Percentiles rank a stretch among this genome's conserved stretches.
These are phyloP conservation scores for Pseudopipra pipra DNA, from an alignment of 2,113 vertebrate genomes.

Conservation along the genomic window DNA sequence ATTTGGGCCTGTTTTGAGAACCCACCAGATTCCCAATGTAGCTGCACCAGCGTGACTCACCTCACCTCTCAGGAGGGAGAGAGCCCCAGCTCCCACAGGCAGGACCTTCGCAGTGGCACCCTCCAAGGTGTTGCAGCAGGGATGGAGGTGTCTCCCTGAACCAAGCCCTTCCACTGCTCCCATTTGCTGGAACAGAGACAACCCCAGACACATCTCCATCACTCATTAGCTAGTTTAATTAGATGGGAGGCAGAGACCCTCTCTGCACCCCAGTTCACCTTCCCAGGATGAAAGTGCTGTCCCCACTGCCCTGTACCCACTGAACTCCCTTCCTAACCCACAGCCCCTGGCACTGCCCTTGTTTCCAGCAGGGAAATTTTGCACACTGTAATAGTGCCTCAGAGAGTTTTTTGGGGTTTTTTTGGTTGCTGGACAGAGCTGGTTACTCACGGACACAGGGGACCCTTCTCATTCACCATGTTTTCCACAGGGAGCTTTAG, in stretches of 20 bases:
- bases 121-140: not conserved
- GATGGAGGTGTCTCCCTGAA: not conserved
- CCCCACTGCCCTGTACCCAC: not conserved
- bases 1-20: not conserved
- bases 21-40: fast-evolving
- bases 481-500: not conserved
- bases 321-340: not conserved
- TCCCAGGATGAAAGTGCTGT: not conserved
- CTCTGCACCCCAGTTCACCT: not conserved
- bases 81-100: not conserved
- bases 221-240: not conserved
- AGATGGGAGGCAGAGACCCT: not conserved
- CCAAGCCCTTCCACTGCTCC: not conserved
- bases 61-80: not conserved
- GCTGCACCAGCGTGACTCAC: not conserved
- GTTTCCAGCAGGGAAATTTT: too few relatives aligned
- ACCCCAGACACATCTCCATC: fast-evolving
- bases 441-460: fast-evolving
- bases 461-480: fast-evolving
- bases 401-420: fast-evolving
- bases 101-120: not conserved
- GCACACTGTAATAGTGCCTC: fast-evolving
- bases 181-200: fast-evolving
- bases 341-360: fast-evolving
- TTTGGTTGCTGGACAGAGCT: not conserved